These are phyloP conservation scores for Glossophaga mutica DNA, from an alignment of 2,797 vertebrate genomes.

Conservation along the genomic window DNA sequence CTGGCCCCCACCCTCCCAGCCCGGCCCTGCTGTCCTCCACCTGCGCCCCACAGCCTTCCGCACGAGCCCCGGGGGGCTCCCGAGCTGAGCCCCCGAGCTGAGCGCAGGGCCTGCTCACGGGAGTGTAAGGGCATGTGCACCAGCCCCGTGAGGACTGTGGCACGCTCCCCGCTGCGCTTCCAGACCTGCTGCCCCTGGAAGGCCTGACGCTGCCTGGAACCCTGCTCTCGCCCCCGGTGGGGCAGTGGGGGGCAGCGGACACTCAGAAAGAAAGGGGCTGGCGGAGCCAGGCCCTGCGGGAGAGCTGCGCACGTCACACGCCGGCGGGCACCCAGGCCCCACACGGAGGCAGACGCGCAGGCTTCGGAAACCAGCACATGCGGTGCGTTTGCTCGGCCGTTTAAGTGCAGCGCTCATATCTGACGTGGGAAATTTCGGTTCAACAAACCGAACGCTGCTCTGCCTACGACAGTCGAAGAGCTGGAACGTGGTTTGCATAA, in stretches of 20 bases:
- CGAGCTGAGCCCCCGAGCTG: no score
- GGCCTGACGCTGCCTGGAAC: background rate
- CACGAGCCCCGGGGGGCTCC: no score
- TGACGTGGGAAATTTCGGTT: background rate
- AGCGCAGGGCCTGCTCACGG: no score
- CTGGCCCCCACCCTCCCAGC: background rate
- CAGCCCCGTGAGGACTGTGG: no score
- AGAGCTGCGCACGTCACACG: no score
- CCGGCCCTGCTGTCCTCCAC: no score
- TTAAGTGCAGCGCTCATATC: background rate
- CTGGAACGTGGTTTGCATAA: background rate
- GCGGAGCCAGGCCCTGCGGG: no score
- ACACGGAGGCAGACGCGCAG: background rate
- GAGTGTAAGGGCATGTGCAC: no score
- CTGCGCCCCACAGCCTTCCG: background rate
- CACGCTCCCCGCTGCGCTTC: background rate
- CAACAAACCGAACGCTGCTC: background rate
- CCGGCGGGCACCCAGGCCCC: background rate
- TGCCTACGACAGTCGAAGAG: background rate
- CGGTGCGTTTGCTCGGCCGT: background rate
- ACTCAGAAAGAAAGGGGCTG: background rate
- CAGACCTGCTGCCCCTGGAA: background rate
- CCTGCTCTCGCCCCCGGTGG: background rate
- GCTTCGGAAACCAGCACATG: background rate
- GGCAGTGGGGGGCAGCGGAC: rapidly evolving